A percentile compares a stretch with the other conserved stretches of the same genome.
Evolutionary conservation across 2,797 vertebrate genomes (phyloP).

Genomic region (Ambastaia sidthimunki): DNA sequence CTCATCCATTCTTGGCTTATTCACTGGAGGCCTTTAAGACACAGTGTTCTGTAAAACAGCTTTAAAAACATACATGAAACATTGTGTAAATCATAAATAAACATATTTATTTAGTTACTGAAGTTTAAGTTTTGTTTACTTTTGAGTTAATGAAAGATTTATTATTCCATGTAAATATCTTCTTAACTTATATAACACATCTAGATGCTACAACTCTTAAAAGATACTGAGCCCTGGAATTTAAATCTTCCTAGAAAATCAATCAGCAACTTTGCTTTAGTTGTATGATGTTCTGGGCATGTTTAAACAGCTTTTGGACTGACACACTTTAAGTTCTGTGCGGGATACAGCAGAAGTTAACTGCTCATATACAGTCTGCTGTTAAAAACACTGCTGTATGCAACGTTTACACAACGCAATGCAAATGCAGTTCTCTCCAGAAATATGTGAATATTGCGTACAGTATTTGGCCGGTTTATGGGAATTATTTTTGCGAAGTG

Average conservation of each 20-base stretch:
- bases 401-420: no score
- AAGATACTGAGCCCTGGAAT: not conserved
- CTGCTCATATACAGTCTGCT: not conserved
- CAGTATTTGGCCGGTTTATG: no score
- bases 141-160: not conserved
- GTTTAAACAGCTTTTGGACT: conserved; percentile 2
- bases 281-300: not conserved
- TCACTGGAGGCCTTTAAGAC: no score
- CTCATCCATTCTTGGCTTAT: no score
- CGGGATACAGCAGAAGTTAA: not conserved
- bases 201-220: not conserved
- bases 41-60: not conserved
- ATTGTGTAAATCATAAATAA: not conserved
- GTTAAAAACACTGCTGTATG: not conserved
- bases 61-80: not conserved
- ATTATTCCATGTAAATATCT: not conserved
- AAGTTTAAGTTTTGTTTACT: conserved; percentile 1
- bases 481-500: no score
- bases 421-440: no score
- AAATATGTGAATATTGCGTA: no score
- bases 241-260: conserved; percentile 30
- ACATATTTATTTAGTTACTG: not conserved
- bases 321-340: not conserved
- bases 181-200: not conserved
- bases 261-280: conserved; percentile 20